Conservation (phyloP, 1,140 invertebrate species). For the Reticulitermes speratus region DNA sequence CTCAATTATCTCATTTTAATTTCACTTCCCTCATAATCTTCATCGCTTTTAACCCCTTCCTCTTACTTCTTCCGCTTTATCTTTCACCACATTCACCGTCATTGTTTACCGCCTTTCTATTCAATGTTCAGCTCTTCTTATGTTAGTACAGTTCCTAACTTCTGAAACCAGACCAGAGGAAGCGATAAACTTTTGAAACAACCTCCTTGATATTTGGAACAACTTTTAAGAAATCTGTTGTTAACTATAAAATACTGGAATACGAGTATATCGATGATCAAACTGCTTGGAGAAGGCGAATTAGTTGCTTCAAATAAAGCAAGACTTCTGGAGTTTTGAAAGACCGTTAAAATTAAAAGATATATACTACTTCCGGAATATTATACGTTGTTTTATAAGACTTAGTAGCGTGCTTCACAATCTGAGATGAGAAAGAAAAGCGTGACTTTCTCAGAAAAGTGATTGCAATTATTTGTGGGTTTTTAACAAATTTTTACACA, state of each 20-base stretch:
- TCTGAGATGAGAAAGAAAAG: too few species aligned
- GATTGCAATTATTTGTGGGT: too few species aligned
- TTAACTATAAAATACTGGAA: background rate
- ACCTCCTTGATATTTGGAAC: background rate
- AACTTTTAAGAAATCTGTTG: constrained; percentile 3
- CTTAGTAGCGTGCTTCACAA: too few species aligned
- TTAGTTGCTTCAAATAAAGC: background rate
- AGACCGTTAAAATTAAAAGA: too few species aligned
- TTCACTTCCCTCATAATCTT: constrained; percentile 16
- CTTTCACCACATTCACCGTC: background rate
- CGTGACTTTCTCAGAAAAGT: too few species aligned
- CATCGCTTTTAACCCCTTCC: background rate
- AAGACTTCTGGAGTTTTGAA: background rate
- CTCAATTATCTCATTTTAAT: constrained; percentile 19
- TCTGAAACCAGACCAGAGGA: constrained; percentile 10
- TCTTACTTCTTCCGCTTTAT: background rate
- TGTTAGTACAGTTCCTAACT: background rate
- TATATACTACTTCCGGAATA: too few species aligned
- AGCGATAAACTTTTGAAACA: background rate
- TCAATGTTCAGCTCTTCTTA: background rate
- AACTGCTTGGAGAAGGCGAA: background rate
- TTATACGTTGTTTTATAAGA: too few species aligned
- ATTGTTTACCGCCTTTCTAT: constrained; percentile 1
- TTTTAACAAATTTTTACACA: too few species aligned
- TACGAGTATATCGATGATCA: background rate